Evolutionary conservation across 1,140 invertebrate genomes (phyloP).

Genomic region (Aphelinus atriplicis): DNA sequence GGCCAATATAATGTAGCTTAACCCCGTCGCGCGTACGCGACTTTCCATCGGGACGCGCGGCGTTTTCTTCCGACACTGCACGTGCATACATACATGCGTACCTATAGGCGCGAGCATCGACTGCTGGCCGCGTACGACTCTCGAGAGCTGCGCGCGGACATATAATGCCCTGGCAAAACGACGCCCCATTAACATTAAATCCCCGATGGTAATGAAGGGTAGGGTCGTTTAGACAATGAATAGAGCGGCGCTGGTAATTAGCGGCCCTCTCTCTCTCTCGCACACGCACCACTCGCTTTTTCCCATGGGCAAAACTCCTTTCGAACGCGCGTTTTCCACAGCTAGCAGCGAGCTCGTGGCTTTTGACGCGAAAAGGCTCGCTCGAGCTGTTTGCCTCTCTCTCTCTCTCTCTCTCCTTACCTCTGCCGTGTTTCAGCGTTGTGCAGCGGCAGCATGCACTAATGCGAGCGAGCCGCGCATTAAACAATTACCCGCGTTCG

Average conservation of each 20-base stretch:
- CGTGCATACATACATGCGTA: background rate
- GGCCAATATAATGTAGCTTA: slow-evolving; percentile 37
- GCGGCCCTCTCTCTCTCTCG: slow-evolving; percentile 21
- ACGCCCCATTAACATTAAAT: slow-evolving; percentile 42
- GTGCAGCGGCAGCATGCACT: background rate
- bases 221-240: slow-evolving; percentile 41
- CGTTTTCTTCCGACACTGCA: background rate
- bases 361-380: slow-evolving; percentile 29
- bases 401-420: background rate
- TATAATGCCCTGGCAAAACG: slow-evolving; percentile 35
- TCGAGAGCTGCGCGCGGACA: background rate
- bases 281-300: slow-evolving; percentile 12
- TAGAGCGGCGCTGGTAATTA: slow-evolving; percentile 38
- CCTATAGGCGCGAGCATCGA: too few species aligned
- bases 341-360: background rate
- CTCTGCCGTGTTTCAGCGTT: background rate
- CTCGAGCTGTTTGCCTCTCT: background rate
- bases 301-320: slow-evolving; percentile 10
- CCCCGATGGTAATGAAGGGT: slow-evolving; percentile 41
- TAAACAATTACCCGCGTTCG: slow-evolving; percentile 32
- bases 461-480: background rate
- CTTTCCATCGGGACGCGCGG: slow-evolving; percentile 31
- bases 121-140: too few species aligned
- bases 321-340: slow-evolving; percentile 23
- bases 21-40: background rate